Conservation (phyloP, 2,113 vertebrate genomes). For the Xiphophorus couchianus region DNA sequence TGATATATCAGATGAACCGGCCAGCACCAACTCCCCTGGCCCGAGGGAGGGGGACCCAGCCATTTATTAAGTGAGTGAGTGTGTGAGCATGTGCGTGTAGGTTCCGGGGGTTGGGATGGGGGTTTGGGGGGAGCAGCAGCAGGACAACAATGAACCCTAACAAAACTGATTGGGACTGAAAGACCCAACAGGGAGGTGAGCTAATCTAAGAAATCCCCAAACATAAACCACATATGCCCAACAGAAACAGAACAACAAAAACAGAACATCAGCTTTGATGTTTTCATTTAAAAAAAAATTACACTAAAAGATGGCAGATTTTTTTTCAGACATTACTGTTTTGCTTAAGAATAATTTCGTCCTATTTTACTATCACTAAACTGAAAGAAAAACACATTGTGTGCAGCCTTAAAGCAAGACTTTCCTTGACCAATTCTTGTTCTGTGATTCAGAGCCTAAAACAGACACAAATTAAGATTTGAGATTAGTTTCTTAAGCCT, state of each 20-base stretch:
- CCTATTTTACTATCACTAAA: no score
- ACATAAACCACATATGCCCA: constrained; percentile 34
- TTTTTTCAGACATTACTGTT: not conserved
- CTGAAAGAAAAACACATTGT: no score
- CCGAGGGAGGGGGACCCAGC: constrained; percentile 75
- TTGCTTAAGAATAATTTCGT: not conserved
- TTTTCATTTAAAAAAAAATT: not conserved
- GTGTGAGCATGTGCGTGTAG: constrained; percentile 24
- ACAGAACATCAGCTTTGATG: not conserved
- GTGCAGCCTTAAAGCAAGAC: constrained; percentile 17
- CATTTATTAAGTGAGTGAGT: constrained; percentile 76
- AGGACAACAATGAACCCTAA: constrained; percentile 45
- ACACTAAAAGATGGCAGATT: not conserved
- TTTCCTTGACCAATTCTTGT: constrained; percentile 5
- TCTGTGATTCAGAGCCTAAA: constrained; percentile 35
- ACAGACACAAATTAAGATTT: constrained; percentile 54
- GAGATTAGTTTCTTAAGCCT: constrained; percentile 49
- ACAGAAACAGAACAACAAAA: constrained; percentile 12
- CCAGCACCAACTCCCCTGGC: constrained; percentile 67
- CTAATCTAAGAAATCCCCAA: constrained; percentile 60
- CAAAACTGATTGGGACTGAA: constrained; percentile 55
- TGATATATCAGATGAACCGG: constrained; percentile 70
- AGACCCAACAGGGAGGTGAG: constrained; percentile 41
- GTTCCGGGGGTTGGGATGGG: constrained; percentile 4
- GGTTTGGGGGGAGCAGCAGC: constrained; percentile 29